A percentile compares a stretch with the other conserved stretches of the same genome.
Evolutionary conservation across 2,888 invertebrate genomes (phyloP).

Genomic region (Quadroppia sp.): DNA sequence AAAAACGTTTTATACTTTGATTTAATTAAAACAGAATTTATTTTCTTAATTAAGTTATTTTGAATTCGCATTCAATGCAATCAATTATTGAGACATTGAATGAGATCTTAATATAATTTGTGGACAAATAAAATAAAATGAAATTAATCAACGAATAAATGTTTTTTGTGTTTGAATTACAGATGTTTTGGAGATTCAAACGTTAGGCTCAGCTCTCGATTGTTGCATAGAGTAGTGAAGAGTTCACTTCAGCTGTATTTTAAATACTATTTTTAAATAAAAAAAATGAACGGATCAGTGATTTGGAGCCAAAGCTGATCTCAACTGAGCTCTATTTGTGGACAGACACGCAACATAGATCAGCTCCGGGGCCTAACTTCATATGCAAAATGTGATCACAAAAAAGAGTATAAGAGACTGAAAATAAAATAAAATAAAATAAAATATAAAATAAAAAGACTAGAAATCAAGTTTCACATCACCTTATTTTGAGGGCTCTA

Average conservation of each 20-base stretch:
- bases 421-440: conserved; percentile 10
- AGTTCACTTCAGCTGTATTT: conserved; percentile 9
- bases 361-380: conserved; percentile 33
- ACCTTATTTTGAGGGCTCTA: neutral
- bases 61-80: no score
- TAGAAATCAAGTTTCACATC: conserved; percentile 33
- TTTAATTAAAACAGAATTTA: no score
- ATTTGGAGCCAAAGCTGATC: conserved; percentile 25
- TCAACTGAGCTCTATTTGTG: conserved; percentile 24
- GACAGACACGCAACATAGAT: conserved; percentile 34
- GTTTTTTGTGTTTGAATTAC: neutral
- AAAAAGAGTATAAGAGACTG: conserved; percentile 23
- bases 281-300: conserved; percentile 31
- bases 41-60: no score
- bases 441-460: neutral
- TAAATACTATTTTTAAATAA: conserved; percentile 25
- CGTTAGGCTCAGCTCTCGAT: neutral
- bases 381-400: conserved; percentile 34
- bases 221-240: neutral
- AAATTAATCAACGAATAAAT: no score
- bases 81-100: no score
- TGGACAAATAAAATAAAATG: no score
- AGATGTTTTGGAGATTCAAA: conserved; percentile 11
- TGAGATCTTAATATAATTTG: no score
- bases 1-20: no score